Evolutionary conservation across 1,140 invertebrate species (phyloP).

Genomic region (Frieseomelitta varia): DNA sequence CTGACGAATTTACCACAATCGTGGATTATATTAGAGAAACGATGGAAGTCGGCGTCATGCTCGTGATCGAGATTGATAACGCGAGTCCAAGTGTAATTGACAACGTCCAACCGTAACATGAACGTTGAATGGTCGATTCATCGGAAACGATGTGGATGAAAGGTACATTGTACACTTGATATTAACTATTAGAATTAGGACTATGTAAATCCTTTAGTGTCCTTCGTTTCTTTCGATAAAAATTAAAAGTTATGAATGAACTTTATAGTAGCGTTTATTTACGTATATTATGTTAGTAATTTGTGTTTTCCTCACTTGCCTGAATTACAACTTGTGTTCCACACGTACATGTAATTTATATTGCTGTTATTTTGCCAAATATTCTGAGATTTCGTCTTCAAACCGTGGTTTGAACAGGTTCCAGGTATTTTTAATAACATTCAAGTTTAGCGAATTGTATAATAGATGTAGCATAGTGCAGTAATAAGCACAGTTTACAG

Average conservation of each 20-base stretch:
- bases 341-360: background rate
- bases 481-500: too few relatives aligned
- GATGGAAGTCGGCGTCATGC: background rate
- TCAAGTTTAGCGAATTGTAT: background rate
- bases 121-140: background rate
- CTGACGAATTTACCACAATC: slow-evolving; percentile 8
- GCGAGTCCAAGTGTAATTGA: background rate
- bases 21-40: slow-evolving; percentile 14
- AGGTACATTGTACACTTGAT: background rate
- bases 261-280: too few relatives aligned
- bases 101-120: background rate
- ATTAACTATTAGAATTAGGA: too few relatives aligned
- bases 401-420: background rate
- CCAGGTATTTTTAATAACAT: background rate
- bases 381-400: background rate
- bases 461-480: too few relatives aligned
- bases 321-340: background rate
- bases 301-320: background rate
- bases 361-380: background rate
- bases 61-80: slow-evolving; percentile 30
- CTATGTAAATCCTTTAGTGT: too few relatives aligned
- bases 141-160: background rate
- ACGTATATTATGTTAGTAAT: background rate
- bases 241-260: too few relatives aligned
- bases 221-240: too few relatives aligned